Percentiles rank a stretch among this genome's conserved stretches.
These are phyloP conservation scores for Zoanthus sansibaricus DNA, from an alignment of 92 coral and sea anemone species.

Conservation along the genomic window DNA sequence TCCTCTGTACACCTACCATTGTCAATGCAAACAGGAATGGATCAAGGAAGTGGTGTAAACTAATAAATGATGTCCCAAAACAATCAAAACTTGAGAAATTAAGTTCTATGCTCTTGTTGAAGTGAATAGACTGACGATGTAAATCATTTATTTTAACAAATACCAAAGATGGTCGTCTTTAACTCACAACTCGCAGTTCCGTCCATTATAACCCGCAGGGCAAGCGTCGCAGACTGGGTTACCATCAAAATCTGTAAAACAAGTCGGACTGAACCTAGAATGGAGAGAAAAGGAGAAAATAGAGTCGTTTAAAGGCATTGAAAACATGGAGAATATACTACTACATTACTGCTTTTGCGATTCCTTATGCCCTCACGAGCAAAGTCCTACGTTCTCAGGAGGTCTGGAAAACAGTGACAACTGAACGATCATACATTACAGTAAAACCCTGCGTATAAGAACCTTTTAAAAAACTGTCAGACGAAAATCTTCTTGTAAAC, in stretches of 20 bases:
- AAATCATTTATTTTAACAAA: not conserved
- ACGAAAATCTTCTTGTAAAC: too few species aligned
- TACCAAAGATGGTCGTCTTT: not conserved
- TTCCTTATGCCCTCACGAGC: too few species aligned
- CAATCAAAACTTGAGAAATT: too few species aligned
- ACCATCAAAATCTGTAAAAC: constrained; percentile 74
- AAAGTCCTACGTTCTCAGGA: not conserved
- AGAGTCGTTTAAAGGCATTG: not conserved
- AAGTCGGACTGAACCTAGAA: constrained; percentile 79
- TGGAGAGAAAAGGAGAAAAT: not conserved
- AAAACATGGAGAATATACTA: too few species aligned
- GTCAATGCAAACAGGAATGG: too few species aligned
- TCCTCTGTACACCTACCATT: too few species aligned
- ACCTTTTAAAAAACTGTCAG: too few species aligned
- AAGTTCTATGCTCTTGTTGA: not conserved
- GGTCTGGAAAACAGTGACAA: not conserved
- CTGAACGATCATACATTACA: not conserved
- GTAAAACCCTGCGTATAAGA: too few species aligned
- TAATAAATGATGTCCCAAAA: too few species aligned
- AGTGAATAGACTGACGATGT: not conserved
- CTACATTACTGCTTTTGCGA: too few species aligned
- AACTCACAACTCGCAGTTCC: constrained; percentile 65
- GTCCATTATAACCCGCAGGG: constrained; percentile 70
- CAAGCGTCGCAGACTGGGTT: constrained; percentile 77
- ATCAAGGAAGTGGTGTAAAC: too few species aligned